Evolutionary conservation across 2,888 invertebrate genomes (phyloP).

Genomic region (Phortica magna): DNA sequence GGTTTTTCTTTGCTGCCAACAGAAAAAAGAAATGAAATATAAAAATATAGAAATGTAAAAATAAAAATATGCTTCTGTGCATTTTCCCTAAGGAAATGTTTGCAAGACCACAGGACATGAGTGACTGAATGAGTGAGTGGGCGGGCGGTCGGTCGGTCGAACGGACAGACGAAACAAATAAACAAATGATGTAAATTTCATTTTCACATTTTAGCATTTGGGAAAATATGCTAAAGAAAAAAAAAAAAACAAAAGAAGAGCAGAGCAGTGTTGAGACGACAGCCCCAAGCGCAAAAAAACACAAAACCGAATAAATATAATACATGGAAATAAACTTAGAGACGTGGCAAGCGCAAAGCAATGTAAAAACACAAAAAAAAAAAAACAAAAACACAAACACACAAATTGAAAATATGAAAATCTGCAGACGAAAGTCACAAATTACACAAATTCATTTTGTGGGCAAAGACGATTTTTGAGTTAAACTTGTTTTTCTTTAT

Average conservation of each 20-base stretch:
- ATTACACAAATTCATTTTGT: conserved; percentile 62
- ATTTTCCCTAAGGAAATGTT: conserved; percentile 62
- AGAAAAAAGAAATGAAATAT: conserved; percentile 34
- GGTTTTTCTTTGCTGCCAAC: conserved; percentile 52
- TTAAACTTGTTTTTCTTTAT: conserved; percentile 1
- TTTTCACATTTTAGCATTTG: conserved; percentile 55
- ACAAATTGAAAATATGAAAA: conserved; percentile 63
- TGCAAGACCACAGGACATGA: conserved; percentile 65
- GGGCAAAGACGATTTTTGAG: conserved; percentile 43
- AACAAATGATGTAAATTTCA: conserved; percentile 73
- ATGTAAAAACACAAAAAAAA: not conserved
- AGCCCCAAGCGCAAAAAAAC: not conserved
- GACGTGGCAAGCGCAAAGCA: not conserved
- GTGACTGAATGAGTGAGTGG: no score
- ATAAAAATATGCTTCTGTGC: conserved; percentile 57
- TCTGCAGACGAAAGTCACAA: conserved; percentile 62
- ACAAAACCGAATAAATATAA: conserved; percentile 6
- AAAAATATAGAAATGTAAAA: conserved; percentile 46
- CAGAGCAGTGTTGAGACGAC: not conserved
- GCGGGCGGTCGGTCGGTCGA: not conserved
- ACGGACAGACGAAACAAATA: conserved; percentile 58
- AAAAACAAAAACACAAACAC: conserved; percentile 15
- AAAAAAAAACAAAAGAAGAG: not conserved
- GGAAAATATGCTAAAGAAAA: conserved; percentile 26
- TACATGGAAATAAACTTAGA: conserved; percentile 24